phyloP scores from a whole-genome alignment of 1,140 invertebrate genomes.

The Brachystomella parvula region DNA sequence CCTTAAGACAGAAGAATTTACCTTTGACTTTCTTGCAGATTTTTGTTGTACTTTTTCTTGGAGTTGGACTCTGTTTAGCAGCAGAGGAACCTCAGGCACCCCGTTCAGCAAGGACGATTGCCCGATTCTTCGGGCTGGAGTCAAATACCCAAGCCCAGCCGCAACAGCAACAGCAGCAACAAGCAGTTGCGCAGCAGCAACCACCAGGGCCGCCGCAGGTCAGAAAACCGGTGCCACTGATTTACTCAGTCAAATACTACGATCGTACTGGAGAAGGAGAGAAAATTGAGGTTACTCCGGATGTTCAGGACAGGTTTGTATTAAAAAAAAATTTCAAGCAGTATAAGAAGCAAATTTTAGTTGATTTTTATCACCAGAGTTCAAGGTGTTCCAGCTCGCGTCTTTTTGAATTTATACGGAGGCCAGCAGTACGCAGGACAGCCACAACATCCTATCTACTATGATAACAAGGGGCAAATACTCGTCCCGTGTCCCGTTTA shows the following conservation, averaged over 20 bases:
- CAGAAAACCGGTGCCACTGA: constrained; percentile 1
- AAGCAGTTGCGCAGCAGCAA: neutral
- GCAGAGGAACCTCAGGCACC: neutral
- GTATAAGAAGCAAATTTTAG: neutral
- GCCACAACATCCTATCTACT: constrained; percentile 3
- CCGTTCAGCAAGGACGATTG: constrained; percentile 9
- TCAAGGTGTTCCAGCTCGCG: constrained; percentile 8
- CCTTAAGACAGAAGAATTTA: neutral
- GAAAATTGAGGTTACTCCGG: neutral
- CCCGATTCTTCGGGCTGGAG: constrained; percentile 7
- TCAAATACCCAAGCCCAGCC: neutral
- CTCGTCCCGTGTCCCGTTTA: constrained; percentile 14
- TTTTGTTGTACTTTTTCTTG: constrained; percentile 3
- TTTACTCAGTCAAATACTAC: constrained; percentile 17
- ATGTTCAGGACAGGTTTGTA: neutral
- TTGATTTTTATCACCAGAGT: neutral
- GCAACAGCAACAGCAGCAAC: neutral
- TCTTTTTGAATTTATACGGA: constrained; percentile 15
- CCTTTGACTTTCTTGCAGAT: neutral
- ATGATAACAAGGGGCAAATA: constrained; percentile 11
- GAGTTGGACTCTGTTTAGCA: neutral
- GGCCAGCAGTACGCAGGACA: too few species aligned
- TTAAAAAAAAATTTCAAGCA: neutral
- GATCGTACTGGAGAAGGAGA: constrained; percentile 10
- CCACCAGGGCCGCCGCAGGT: neutral